Percentiles rank a stretch among this genome's conserved stretches.
Evolutionary conservation across 2,113 vertebrate genomes (phyloP).

Genomic region (Silurus meridionalis): DNA sequence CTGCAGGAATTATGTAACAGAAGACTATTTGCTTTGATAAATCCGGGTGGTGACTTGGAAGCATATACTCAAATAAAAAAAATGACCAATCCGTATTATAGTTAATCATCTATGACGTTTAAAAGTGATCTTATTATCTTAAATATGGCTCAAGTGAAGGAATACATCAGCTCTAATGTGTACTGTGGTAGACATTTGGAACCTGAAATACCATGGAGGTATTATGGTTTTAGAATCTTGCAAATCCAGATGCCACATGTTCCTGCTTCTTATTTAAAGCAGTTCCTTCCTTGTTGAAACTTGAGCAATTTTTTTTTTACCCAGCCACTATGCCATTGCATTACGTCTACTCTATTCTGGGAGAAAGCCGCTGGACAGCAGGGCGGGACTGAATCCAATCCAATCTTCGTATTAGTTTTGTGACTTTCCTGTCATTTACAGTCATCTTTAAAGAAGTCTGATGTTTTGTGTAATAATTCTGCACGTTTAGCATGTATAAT

Average conservation of each 20-base stretch:
- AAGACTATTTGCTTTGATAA: too few species aligned
- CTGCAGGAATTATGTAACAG: too few species aligned
- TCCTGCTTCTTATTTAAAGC: conserved; percentile 7
- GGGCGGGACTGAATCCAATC: background rate
- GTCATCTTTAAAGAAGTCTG: background rate
- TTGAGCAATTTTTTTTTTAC: background rate
- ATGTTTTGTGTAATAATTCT: background rate
- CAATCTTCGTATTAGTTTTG: background rate
- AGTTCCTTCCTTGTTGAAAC: conserved; percentile 20
- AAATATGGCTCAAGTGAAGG: too few species aligned
- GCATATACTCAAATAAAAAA: too few species aligned
- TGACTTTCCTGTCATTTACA: background rate
- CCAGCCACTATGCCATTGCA: background rate
- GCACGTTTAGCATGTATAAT: background rate
- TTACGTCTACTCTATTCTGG: background rate
- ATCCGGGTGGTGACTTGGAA: too few species aligned
- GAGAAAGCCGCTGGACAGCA: background rate
- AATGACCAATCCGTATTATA: too few species aligned
- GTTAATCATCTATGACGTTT: too few species aligned
- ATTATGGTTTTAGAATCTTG: background rate
- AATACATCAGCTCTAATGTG: background rate
- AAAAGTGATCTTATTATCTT: background rate
- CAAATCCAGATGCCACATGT: background rate
- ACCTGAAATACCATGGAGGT: background rate
- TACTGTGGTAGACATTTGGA: background rate